Base-by-base conservation (phyloP, 1,140 invertebrate genomes). In the Agraylea sexmaculata region DNA sequence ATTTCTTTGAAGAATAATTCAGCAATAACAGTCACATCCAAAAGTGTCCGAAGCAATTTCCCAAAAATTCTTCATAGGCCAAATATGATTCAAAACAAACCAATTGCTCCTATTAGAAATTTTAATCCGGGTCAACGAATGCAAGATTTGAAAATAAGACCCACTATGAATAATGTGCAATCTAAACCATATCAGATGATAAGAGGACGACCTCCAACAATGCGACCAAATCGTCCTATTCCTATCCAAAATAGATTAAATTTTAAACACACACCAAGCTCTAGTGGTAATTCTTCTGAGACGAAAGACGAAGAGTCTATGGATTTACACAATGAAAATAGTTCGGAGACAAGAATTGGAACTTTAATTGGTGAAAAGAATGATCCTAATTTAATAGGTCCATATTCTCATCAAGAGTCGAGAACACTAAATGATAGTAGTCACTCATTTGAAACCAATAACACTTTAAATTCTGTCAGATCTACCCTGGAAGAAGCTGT, bases 1-100 rank as follows among this genome's bases (percentile, higher is more conserved):
- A 72, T 74, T 18, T 70, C 75, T 1, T 59, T 80, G 22, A 76
- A 77, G 51, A 76, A 74, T 49, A 78, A 78, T 49, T 73, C 77
- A 6, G 74, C 76, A 2, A 73, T 79, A 21, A 75, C 78, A 17
- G 75, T 78, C 18, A 74, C 74, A 43, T 76, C 77, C 15, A 76
- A 76, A 55, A 59, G 37, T 42, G 60, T 51, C 34, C 67, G 57
- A 40, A 58, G 59, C 17, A 57, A 56, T 0, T 54, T 55, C 29
- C 58, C 61, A 23, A 57, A 63, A 50, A 45, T 64, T 20, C 40
- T 62, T 12, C 49, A 51, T 4, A 48, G 65, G 34, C 58, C 62
- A 2, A 49, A 53, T 7, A 53, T 60, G 37, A 43, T 62, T 25
- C 56, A 51, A 1, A 53, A 49, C 8, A 59, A 63, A 36, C 59